Evolutionary conservation across 92 coral and sea anemone genomes (phyloP).

Genomic region (Phenganax stokvisi): DNA sequence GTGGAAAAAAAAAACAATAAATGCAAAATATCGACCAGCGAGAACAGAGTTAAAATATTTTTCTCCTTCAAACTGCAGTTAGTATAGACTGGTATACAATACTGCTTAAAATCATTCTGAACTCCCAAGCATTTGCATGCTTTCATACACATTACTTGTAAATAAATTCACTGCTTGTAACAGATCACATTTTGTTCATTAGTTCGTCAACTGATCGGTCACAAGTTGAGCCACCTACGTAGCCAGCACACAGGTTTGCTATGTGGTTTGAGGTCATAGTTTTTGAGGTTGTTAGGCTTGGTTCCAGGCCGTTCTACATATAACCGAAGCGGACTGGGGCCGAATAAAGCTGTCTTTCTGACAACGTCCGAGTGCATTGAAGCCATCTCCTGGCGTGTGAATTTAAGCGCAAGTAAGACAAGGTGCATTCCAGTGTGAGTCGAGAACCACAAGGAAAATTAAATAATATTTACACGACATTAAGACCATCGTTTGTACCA

Average conservation of each 20-base stretch:
- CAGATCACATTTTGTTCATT: too few species aligned
- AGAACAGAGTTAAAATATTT: conserved; percentile 10
- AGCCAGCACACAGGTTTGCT: too few species aligned
- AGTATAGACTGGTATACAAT: not conserved
- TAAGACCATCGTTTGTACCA: not conserved
- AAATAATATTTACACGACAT: conserved; percentile 41
- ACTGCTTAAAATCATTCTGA: not conserved
- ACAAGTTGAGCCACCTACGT: too few species aligned
- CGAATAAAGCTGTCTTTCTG: too few species aligned
- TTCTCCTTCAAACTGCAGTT: conserved; percentile 14
- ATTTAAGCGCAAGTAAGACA: not conserved
- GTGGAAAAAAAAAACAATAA: not conserved
- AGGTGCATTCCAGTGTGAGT: conserved; percentile 10
- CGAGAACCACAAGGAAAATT: conserved; percentile 27
- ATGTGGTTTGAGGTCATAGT: too few species aligned
- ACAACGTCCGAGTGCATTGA: not conserved
- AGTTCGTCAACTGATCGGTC: too few species aligned
- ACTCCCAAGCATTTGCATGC: not conserved
- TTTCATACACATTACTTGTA: not conserved
- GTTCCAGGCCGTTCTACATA: too few species aligned
- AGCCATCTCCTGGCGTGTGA: not conserved
- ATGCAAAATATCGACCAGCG: conserved; percentile 27
- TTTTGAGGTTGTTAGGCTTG: too few species aligned
- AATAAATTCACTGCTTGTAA: too few species aligned
- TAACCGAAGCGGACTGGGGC: too few species aligned